Percentiles rank a stretch among this genome's conserved stretches.
phyloP scores from a whole-genome alignment of 2,797 vertebrate genomes.

The Oophaga sylvatica region DNA sequence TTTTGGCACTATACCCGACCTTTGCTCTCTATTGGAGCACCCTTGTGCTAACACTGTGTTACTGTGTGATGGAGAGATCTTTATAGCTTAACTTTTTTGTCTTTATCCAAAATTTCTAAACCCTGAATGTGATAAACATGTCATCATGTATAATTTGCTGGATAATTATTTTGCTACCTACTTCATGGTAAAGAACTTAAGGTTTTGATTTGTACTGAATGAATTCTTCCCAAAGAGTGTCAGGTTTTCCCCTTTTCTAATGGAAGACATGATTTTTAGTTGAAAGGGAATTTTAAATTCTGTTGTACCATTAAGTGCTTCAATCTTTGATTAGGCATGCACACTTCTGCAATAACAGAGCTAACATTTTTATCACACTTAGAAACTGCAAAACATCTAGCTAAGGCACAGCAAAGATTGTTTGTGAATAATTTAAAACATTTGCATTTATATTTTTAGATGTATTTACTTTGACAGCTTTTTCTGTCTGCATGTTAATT shows the following conservation, averaged over 20 bases:
- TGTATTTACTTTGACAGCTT: slow-evolving; percentile 17
- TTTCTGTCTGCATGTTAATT: not conserved
- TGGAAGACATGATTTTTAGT: slow-evolving; percentile 52
- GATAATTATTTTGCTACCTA: slow-evolving; percentile 28
- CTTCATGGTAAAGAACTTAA: slow-evolving; percentile 41
- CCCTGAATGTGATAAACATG: slow-evolving; percentile 8
- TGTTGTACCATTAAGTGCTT: slow-evolving; percentile 52
- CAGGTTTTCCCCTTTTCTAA: slow-evolving; percentile 45
- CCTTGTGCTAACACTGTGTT: not conserved
- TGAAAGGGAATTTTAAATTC: slow-evolving; percentile 54
- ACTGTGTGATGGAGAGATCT: not conserved
- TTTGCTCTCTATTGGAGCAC: too few species aligned
- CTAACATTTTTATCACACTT: slow-evolving; percentile 41
- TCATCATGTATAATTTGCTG: slow-evolving; percentile 17
- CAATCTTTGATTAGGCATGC: slow-evolving; percentile 57
- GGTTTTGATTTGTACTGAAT: slow-evolving; percentile 52
- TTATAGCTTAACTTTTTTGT: not conserved
- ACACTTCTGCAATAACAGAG: slow-evolving; percentile 42
- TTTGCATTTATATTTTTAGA: slow-evolving; percentile 10
- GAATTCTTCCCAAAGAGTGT: slow-evolving; percentile 50
- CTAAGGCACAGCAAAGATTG: slow-evolving; percentile 1
- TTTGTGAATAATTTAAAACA: slow-evolving; percentile 45
- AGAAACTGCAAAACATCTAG: slow-evolving; percentile 28
- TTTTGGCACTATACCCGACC: too few species aligned
- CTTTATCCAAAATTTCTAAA: not conserved